Percentiles rank a stretch among this genome's conserved stretches.
Conservation (phyloP, 2,113 vertebrate species). For the Chaetorhynchus papuensis region DNA sequence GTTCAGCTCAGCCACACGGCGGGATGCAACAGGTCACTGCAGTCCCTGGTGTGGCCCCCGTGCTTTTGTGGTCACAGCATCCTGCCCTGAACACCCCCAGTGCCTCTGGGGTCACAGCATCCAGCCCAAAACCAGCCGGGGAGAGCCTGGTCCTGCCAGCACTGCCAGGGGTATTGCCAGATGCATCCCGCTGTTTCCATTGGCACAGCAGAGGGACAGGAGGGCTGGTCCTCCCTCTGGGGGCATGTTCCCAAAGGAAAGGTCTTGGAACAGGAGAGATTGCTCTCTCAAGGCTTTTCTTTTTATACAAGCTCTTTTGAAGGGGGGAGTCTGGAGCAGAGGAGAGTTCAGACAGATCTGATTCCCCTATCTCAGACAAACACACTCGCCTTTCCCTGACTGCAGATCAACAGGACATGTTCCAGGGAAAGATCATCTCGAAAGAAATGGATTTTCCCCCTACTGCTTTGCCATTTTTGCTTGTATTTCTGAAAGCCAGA, state of each 20-base stretch:
- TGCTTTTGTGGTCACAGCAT: neutral
- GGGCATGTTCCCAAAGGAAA: neutral
- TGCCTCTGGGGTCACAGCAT: neutral
- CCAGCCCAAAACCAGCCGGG: rapidly evolving
- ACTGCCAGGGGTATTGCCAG: rapidly evolving
- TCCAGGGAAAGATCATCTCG: slow-evolving; percentile 23
- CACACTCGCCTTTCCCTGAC: slow-evolving; percentile 5
- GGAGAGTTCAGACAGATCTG: slow-evolving; percentile 27
- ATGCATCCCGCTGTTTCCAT: rapidly evolving
- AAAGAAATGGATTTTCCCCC: slow-evolving; percentile 50
- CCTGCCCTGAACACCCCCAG: neutral
- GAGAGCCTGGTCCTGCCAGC: neutral
- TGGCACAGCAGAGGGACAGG: neutral
- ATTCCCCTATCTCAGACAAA: slow-evolving; percentile 39
- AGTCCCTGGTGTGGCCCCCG: rapidly evolving
- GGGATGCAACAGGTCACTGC: neutral
- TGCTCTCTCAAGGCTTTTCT: neutral
- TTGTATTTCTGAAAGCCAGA: slow-evolving; percentile 35
- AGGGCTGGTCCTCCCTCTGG: neutral
- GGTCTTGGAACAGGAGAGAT: neutral
- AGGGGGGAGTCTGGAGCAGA: neutral
- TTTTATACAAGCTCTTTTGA: neutral
- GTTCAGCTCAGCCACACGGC: neutral
- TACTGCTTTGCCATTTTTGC: slow-evolving; percentile 45
- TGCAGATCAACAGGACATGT: slow-evolving; percentile 39